Percentiles rank a stretch among this genome's conserved stretches.
Conservation (phyloP, 1,140 invertebrate genomes). For the Ips typographus region DNA sequence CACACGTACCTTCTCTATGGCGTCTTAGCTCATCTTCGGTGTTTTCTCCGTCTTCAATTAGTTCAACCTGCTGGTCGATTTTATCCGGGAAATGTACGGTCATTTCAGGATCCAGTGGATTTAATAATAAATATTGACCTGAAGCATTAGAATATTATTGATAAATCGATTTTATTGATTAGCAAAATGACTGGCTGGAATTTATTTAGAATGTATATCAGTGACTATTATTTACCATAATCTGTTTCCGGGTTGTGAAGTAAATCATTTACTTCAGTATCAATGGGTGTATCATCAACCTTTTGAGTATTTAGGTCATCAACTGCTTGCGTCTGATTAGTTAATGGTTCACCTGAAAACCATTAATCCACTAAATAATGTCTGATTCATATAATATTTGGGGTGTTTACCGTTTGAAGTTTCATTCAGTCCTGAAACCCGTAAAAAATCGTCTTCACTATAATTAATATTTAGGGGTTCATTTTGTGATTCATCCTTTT, state of each 20-base stretch:
- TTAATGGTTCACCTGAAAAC: neutral
- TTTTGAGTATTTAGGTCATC: neutral
- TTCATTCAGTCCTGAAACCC: no score
- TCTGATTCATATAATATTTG: neutral
- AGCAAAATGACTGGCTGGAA: neutral
- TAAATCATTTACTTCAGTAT: constrained; percentile 16
- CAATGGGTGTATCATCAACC: neutral
- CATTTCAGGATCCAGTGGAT: constrained; percentile 15
- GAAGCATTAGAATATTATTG: neutral
- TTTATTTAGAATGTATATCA: no score
- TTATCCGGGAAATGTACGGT: constrained; percentile 18
- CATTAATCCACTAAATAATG: neutral
- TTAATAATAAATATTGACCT: constrained; percentile 7
- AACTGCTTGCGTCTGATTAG: neutral
- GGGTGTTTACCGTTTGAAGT: neutral
- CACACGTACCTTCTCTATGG: constrained; percentile 10
- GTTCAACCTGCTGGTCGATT: constrained; percentile 20
- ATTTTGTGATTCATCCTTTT: neutral
- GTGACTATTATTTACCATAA: neutral
- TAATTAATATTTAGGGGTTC: neutral
- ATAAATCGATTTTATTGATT: neutral
- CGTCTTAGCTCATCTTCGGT: constrained; percentile 29
- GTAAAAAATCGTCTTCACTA: neutral
- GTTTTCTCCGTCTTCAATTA: constrained; percentile 27
- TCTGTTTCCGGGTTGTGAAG: neutral